Percentiles rank a stretch among this genome's conserved stretches.
phyloP scores from a whole-genome alignment of 2,888 invertebrate genomes.

The Hypomecis punctinalis region DNA sequence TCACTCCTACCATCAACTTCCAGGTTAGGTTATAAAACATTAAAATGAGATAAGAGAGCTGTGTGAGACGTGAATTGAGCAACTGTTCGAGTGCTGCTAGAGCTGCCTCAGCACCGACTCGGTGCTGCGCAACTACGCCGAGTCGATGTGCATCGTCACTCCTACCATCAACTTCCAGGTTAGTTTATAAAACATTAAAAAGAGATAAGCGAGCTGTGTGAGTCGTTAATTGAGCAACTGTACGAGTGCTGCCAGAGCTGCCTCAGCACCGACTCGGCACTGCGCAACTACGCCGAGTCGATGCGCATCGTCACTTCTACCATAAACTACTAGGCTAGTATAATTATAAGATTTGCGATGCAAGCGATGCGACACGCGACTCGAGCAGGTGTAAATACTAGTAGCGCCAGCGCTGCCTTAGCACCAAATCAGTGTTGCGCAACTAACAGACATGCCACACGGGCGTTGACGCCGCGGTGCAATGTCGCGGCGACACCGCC shows the following conservation, averaged over 20 bases:
- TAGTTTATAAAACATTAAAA: slow-evolving; percentile 39
- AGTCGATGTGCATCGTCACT: slow-evolving; percentile 88
- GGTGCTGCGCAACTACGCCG: slow-evolving; percentile 88
- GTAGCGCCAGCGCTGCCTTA: slow-evolving; percentile 87
- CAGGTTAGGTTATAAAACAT: neutral
- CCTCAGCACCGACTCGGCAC: slow-evolving; percentile 87
- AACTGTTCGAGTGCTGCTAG: slow-evolving; percentile 89
- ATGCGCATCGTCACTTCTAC: slow-evolving; percentile 88
- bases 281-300: slow-evolving; percentile 88
- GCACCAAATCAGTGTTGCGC: slow-evolving; percentile 87
- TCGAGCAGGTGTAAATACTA: slow-evolving; percentile 89
- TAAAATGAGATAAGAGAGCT: slow-evolving; percentile 88
- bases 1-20: slow-evolving; percentile 86
- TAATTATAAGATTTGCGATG: too few relatives aligned
- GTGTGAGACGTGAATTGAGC: slow-evolving; percentile 87
- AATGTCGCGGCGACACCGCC: too few relatives aligned
- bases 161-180: slow-evolving; percentile 89
- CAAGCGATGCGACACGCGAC: slow-evolving; percentile 81
- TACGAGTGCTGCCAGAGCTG: slow-evolving; percentile 89
- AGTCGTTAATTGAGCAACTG: slow-evolving; percentile 87
- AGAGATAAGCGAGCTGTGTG: slow-evolving; percentile 89
- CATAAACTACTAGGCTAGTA: slow-evolving; percentile 88
- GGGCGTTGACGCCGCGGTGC: too few relatives aligned
- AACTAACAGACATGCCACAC: too few relatives aligned
- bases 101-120: slow-evolving; percentile 88